Evolutionary conservation across 2,797 vertebrate species (phyloP).

Genomic region (Pogoniulus pusillus): DNA sequence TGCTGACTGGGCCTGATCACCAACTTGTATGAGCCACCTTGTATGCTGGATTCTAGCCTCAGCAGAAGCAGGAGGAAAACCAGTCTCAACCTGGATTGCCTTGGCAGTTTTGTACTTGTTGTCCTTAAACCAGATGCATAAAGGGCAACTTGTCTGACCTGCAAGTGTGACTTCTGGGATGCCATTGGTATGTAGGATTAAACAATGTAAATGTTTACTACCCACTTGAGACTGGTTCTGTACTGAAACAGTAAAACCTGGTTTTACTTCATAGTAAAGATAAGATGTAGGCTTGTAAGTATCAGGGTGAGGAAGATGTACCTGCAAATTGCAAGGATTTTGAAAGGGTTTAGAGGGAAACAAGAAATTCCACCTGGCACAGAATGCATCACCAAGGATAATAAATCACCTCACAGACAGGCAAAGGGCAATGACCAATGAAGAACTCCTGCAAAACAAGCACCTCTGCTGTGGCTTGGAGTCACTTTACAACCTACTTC

Average conservation of each 20-base stretch:
- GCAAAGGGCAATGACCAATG: background rate
- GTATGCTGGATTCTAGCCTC: background rate
- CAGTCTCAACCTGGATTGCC: background rate
- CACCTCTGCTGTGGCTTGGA: background rate
- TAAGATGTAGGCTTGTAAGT: background rate
- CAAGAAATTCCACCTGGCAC: background rate
- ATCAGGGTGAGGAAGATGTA: background rate
- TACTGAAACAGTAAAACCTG: background rate
- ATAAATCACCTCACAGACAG: background rate
- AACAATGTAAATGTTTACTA: background rate
- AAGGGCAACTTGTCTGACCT: background rate
- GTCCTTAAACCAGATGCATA: background rate
- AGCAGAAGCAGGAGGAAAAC: background rate
- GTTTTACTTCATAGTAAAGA: background rate
- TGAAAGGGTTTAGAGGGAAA: background rate
- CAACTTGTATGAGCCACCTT: too few relatives aligned
- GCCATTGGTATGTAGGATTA: background rate
- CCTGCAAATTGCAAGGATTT: background rate
- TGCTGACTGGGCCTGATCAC: too few relatives aligned
- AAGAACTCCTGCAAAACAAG: background rate
- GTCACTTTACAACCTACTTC: accelerated
- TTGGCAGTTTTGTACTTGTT: background rate
- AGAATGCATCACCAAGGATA: background rate
- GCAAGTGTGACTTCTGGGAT: background rate
- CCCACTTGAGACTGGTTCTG: background rate